A percentile compares a stretch with the other conserved stretches of the same genome.
phyloP scores from a whole-genome alignment of 2,113 vertebrate species.

The Halcyon senegalensis region DNA sequence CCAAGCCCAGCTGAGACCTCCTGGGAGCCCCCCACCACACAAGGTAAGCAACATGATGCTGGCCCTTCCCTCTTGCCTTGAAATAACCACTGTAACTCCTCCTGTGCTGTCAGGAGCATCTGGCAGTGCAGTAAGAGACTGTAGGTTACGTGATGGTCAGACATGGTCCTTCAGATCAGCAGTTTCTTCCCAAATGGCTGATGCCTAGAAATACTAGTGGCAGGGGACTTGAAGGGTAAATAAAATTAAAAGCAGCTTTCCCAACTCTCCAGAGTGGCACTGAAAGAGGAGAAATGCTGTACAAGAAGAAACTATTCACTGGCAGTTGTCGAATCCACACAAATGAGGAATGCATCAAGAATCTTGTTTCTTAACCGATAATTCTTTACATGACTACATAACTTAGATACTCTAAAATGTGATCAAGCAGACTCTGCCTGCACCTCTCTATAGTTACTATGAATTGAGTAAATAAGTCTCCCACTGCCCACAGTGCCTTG shows the following conservation, averaged over 20 bases:
- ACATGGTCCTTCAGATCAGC: not conserved
- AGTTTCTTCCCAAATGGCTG: not conserved
- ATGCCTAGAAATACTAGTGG: not conserved
- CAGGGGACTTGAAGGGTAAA: not conserved
- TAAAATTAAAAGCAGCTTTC: not conserved
- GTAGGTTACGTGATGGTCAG: not conserved
- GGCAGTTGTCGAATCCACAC: not conserved
- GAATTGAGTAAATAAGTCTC: not conserved
- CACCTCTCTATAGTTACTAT: not conserved
- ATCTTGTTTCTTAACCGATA: not conserved
- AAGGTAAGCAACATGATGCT: not conserved
- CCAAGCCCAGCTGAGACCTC: not conserved
- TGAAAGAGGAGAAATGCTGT: not conserved
- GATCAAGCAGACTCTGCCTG: not conserved
- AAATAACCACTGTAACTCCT: not conserved
- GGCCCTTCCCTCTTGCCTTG: not conserved
- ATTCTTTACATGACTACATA: not conserved
- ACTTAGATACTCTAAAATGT: not conserved
- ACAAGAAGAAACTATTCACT: not conserved
- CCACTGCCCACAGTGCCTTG: fast-evolving
- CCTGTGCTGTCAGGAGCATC: too few species aligned
- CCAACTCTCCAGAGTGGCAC: not conserved
- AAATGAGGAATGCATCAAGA: not conserved
- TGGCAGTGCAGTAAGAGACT: fast-evolving
- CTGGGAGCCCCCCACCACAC: fast-evolving